phyloP scores from a whole-genome alignment of 2,888 invertebrate genomes.

The Cheilosia vernalis region DNA sequence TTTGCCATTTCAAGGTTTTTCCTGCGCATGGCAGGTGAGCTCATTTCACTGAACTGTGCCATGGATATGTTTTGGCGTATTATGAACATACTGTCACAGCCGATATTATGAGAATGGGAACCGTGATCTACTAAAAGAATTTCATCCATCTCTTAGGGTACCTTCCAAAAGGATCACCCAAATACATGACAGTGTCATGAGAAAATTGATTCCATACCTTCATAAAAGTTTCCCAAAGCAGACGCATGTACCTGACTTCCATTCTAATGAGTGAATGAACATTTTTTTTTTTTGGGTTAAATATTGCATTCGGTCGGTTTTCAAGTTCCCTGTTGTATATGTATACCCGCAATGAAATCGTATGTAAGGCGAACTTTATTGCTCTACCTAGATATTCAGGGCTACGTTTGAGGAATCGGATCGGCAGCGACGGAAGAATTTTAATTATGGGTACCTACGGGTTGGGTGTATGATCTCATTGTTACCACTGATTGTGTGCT shows the following conservation, averaged over 20 bases:
- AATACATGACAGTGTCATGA: not conserved
- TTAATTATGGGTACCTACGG: slow-evolving; percentile 1
- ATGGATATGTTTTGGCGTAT: not conserved
- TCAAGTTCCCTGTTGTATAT: not conserved
- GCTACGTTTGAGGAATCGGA: slow-evolving; percentile 13
- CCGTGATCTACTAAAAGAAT: too few species aligned
- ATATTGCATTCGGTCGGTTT: not conserved
- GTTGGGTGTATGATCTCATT: slow-evolving; percentile 21
- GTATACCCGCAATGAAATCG: not conserved
- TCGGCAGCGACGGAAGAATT: slow-evolving; percentile 16
- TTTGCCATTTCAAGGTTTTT: slow-evolving; percentile 44
- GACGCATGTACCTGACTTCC: not conserved
- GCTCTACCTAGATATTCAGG: slow-evolving; percentile 21
- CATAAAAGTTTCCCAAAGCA: not conserved
- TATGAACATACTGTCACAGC: too few species aligned
- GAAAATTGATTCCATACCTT: not conserved
- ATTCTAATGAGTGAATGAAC: slow-evolving; percentile 28
- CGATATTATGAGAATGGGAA: too few species aligned
- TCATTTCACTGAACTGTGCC: slow-evolving; percentile 8
- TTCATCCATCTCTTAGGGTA: too few species aligned
- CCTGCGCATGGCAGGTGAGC: slow-evolving; percentile 1
- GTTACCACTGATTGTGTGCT: not conserved
- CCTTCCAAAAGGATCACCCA: too few species aligned
- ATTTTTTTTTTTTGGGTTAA: not conserved
- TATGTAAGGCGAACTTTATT: slow-evolving; percentile 9